Conservation (phyloP, 1,140 invertebrate genomes). For the Papilio machaon region DNA sequence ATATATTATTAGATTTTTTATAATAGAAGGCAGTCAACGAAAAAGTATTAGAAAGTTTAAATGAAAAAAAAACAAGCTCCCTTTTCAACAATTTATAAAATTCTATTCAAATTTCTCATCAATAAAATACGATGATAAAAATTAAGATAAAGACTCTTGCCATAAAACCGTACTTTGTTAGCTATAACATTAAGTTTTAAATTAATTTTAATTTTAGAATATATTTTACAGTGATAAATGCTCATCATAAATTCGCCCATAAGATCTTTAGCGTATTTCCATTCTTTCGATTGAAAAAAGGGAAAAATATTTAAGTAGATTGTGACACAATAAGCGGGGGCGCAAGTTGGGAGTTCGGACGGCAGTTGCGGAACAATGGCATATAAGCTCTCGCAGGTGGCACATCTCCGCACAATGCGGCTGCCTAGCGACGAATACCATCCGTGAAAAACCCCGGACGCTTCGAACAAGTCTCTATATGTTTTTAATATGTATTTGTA, state of each 20-base stretch:
- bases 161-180: background rate
- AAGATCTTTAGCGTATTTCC: slow-evolving; percentile 40
- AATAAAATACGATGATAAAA: background rate
- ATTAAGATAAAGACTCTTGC: background rate
- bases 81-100: background rate
- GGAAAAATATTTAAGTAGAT: slow-evolving; percentile 58
- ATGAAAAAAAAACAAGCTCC: no score
- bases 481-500: slow-evolving; percentile 38
- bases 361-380: slow-evolving; percentile 55
- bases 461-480: slow-evolving; percentile 41
- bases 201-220: background rate
- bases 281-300: slow-evolving; percentile 51
- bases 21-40: background rate
- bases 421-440: slow-evolving; percentile 46
- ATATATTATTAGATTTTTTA: background rate
- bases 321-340: slow-evolving; percentile 56
- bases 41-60: background rate
- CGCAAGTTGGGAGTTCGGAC: slow-evolving; percentile 50
- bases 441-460: slow-evolving; percentile 45
- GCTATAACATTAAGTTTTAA: background rate
- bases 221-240: slow-evolving; percentile 36
- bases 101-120: background rate
- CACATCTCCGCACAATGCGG: slow-evolving; percentile 53
- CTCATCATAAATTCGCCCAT: slow-evolving; percentile 36
- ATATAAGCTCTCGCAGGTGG: slow-evolving; percentile 69